Evolutionary conservation across 2,113 vertebrate species (phyloP).

Genomic region (Gavia stellata): DNA sequence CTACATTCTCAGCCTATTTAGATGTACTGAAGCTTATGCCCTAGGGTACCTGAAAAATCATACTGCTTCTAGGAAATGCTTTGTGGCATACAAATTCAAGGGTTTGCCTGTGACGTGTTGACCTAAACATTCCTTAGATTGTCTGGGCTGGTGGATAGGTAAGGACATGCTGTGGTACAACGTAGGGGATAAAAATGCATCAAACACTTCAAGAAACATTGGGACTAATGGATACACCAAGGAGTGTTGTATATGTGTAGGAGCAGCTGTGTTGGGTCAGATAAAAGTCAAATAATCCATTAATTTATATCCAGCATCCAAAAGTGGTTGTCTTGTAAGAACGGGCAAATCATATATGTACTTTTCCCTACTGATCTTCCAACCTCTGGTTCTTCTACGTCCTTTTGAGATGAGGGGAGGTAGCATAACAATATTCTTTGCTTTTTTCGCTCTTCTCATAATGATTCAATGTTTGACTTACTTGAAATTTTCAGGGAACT

Average conservation of each 20-base stretch:
- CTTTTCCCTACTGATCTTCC: background rate
- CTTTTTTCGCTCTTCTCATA: background rate
- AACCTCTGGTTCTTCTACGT: background rate
- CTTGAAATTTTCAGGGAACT: background rate
- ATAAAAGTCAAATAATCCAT: background rate
- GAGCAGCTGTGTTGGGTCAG: background rate
- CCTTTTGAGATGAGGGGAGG: background rate
- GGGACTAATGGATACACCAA: background rate
- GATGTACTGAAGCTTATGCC: background rate
- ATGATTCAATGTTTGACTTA: background rate
- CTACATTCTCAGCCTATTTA: background rate
- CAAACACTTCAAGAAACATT: background rate
- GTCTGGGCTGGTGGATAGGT: background rate
- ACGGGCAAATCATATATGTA: rapidly evolving
- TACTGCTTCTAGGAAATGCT: background rate
- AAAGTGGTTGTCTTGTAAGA: background rate
- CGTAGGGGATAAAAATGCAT: background rate
- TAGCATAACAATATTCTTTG: background rate
- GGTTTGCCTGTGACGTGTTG: background rate
- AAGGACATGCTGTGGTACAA: background rate
- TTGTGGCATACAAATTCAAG: background rate
- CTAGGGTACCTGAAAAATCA: background rate
- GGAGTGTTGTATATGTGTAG: background rate
- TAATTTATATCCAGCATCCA: background rate
- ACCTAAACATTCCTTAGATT: background rate